Conservation (phyloP, 2,113 vertebrate genomes). For the Nothocercus nigrocapillus region DNA sequence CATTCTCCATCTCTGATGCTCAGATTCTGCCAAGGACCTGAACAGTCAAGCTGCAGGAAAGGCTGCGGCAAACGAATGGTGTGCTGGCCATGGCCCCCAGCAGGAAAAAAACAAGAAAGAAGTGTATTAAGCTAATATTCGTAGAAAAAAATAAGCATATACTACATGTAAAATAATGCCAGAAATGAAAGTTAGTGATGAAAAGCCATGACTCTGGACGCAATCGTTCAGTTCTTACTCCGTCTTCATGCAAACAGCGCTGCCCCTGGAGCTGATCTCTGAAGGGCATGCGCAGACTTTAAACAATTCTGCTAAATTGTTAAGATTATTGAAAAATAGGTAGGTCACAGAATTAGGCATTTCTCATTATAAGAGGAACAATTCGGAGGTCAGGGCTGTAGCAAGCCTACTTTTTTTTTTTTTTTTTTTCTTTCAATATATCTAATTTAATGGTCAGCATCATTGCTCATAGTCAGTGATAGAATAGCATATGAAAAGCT, state of each 20-base stretch:
- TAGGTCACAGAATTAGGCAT: neutral
- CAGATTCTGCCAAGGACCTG: neutral
- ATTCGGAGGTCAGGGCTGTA: neutral
- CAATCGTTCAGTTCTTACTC: neutral
- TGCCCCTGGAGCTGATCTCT: neutral
- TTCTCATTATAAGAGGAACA: neutral
- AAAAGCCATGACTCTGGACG: neutral
- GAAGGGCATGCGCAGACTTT: neutral
- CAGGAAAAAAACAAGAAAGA: neutral
- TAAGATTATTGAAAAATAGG: neutral
- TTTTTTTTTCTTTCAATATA: neutral
- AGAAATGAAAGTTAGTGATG: neutral
- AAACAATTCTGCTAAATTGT: neutral
- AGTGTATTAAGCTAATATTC: neutral
- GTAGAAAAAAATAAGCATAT: neutral
- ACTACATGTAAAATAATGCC: neutral
- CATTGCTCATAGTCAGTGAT: neutral
- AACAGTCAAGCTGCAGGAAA: neutral
- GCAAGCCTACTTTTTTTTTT: neutral
- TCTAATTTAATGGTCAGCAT: neutral
- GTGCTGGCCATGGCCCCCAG: neutral
- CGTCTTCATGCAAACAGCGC: neutral
- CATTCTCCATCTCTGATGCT: neutral
- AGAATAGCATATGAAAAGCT: neutral
- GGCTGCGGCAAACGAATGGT: neutral